phyloP scores from a whole-genome alignment of 2,888 invertebrate species.

The Drosophila stalkeri region DNA sequence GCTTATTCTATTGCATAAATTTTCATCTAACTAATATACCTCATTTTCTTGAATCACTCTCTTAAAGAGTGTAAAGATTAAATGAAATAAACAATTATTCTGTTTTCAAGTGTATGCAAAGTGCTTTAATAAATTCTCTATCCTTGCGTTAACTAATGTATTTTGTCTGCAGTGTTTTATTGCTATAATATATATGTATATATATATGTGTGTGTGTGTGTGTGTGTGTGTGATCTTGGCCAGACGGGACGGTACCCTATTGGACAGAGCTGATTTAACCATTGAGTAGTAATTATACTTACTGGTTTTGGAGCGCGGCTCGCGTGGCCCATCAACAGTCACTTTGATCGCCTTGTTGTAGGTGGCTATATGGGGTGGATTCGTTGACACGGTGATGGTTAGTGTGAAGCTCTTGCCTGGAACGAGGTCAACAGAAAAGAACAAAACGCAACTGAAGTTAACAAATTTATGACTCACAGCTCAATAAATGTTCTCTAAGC shows the following conservation, averaged over 20 bases:
- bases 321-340: conserved; percentile 98
- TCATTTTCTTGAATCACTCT: neutral
- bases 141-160: conserved; percentile 23
- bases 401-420: conserved; percentile 98
- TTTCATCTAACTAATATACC: neutral
- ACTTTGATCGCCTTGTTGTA: conserved; percentile 99
- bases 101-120: neutral
- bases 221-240: conserved; percentile 11
- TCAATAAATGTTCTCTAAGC: conserved; percentile 33
- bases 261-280: conserved; percentile 6
- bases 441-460: conserved; percentile 31
- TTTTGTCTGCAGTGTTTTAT: conserved; percentile 15
- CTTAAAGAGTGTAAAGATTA: neutral
- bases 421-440: conserved; percentile 66
- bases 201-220: conserved; percentile 2
- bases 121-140: conserved; percentile 35
- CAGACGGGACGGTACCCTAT: conserved; percentile 8
- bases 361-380: conserved; percentile 98
- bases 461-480: conserved; percentile 52
- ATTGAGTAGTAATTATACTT: conserved; percentile 85
- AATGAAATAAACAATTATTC: neutral
- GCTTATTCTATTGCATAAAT: neutral
- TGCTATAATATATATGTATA: conserved; percentile 2
- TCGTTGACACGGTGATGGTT: conserved; percentile 96
- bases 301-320: conserved; percentile 97